phyloP scores from a whole-genome alignment of 2,888 invertebrate genomes.

The Ptilodon capucinus region DNA sequence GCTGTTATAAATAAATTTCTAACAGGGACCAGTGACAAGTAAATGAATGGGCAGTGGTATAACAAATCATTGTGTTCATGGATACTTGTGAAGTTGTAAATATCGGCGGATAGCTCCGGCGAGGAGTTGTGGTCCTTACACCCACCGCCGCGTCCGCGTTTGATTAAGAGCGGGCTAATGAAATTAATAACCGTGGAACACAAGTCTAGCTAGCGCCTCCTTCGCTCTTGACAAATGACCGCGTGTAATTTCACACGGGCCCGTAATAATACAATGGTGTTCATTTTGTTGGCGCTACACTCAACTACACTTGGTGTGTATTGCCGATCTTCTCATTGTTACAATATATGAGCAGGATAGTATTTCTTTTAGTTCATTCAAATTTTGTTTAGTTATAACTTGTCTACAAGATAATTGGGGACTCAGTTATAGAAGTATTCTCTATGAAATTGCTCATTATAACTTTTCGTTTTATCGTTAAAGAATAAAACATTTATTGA shows the following conservation, averaged over 20 bases:
- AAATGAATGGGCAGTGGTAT: conserved; percentile 29
- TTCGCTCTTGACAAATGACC: conserved; percentile 75
- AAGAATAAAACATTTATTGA: too few species aligned
- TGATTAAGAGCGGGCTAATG: conserved; percentile 77
- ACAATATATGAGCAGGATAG: too few species aligned
- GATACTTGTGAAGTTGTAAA: conserved; percentile 52
- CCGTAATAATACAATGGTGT: conserved; percentile 58
- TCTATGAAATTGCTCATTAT: too few species aligned
- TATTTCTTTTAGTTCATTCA: too few species aligned
- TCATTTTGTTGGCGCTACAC: too few species aligned
- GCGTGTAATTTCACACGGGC: conserved; percentile 78
- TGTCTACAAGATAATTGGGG: too few species aligned
- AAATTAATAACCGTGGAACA: conserved; percentile 76
- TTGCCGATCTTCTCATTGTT: too few species aligned
- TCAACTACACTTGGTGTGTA: too few species aligned
- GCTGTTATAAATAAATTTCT: conserved; percentile 14
- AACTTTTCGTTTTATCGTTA: too few species aligned
- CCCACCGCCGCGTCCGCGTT: conserved; percentile 53
- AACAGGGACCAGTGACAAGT: conserved; percentile 23
- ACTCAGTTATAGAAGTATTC: too few species aligned
- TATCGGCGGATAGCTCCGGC: conserved; percentile 21
- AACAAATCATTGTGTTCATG: conserved; percentile 33
- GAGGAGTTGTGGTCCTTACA: conserved; percentile 44
- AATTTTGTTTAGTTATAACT: too few species aligned
- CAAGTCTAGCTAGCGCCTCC: conserved; percentile 64